Evolutionary conservation across 2,888 invertebrate species (phyloP), one percentile per base, ranked within the genome.

Genomic region (Lasioglossum morio): DNA sequence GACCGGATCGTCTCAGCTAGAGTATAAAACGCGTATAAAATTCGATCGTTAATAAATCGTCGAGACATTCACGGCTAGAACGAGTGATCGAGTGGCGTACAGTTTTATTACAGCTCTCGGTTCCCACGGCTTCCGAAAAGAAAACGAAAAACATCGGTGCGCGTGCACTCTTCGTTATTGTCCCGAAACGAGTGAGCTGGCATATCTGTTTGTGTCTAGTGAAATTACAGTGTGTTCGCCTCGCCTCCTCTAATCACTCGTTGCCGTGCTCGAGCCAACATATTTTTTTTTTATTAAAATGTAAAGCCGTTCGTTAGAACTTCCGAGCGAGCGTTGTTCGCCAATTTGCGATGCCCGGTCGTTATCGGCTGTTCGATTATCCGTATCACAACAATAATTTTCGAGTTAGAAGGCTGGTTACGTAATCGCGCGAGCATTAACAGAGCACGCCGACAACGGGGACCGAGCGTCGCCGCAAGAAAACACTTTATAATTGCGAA

Each of bases 201-300:
- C 60, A 48, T 14, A 76, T 60, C 48, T 60, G 40, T 57, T 57
- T 57, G 73, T 5, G 43, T 53, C 69, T n/a, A 12, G 37, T 74
- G 73, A 73, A 77, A 84, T 84, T 84, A 60, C 73, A 46, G 27
- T 19, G 27, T 19, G 53, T 60, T 40, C 27, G 10, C 16, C 19
- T 27, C 60, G 84, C 60, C 78, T 63, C 63, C 76, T 76, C 37
- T 72, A 73, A 79, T 79, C 14, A n/a, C 57, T n/a, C 57, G 57
- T 57, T 57, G 57, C n/a, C 57, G 12, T 1, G n/a, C n/a, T 57
- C 12, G n/a, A n/a, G 57, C n/a, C 57, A 12, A 57, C 57, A 12
- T n/a, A n/a, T 34, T 34, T 34, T n/a, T 10, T n/a, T 57, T 12
- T 12, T 1, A n/a, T 57, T 57, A 57, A 75, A 72, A 72, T 30